Evolutionary conservation across 2,113 vertebrate species (phyloP), one percentile per base, ranked within the genome.

Genomic region (Saguinus midas): DNA sequence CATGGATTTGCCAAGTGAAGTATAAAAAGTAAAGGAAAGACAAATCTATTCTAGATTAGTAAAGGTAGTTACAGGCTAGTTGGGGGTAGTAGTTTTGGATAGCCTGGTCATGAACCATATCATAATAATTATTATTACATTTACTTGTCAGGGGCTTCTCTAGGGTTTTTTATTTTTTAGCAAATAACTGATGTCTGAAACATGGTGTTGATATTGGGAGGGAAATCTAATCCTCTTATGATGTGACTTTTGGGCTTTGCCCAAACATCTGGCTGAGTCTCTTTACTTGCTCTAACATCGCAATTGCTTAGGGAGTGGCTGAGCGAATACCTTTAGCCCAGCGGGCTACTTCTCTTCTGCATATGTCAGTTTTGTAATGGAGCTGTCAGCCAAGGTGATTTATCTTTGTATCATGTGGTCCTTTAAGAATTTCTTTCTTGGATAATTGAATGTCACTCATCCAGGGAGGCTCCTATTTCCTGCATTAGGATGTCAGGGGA

Each of bases 361-460:
- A 73, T 29, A 52, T 97, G 98, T 98, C 98, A 97, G 76, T 79
- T 97, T 94, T 93, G 72, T 98, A 98, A 98, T 98, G 97, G 95
- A 98, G 97, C 95, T 98, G 98, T 98, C 98, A 97, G 92, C n/a
- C 61, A 82, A 90, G 95, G 98, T 97, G 97, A 98, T 98, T 98
- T 97, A 98, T 97, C 97, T 97, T 96, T 94, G 90, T 70, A 97
- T 97, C 94, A 70, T 97, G 90, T 80, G 87, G 94, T 96, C 95
- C 87, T 98, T 96, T 97, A 98, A 97, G 95, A 97, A 97, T 97
- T 97, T 97, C 96, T 97, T 94, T 97, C 95, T 92, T 92, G 94
- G 97, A 97, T 97, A 98, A 98, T 98, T 98, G 97, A 98, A 97
- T 97, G 98, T 98, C 98, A 97, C 85, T 98, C 97, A 98, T 95